A percentile compares a stretch with the other conserved stretches of the same genome.
These are phyloP conservation scores for Zapus hudsonius DNA, from an alignment of 2,113 vertebrate genomes.

Conservation along the genomic window DNA sequence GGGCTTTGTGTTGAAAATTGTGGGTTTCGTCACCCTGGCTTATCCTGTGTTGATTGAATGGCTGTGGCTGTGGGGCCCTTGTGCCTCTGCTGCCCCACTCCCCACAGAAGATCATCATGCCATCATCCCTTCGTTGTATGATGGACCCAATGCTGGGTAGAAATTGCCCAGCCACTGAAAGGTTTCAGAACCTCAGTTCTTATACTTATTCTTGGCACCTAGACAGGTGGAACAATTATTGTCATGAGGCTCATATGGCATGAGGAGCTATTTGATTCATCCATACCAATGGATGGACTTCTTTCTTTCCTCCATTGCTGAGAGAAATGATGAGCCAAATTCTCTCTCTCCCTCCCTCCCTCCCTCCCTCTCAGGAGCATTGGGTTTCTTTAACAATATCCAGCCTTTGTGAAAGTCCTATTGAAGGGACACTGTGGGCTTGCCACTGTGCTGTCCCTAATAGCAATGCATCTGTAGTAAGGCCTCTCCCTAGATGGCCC, in stretches of 20 bases:
- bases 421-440: not conserved
- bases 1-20: too few species aligned
- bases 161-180: constrained; percentile 18
- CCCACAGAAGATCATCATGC: not conserved
- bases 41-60: too few species aligned
- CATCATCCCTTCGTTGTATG: not conserved
- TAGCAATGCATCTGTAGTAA: not conserved
- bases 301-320: not conserved
- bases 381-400: not conserved
- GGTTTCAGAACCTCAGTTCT: not conserved
- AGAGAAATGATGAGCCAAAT: not conserved
- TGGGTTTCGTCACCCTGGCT: too few species aligned
- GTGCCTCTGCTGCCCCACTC: too few species aligned
- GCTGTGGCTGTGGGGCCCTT: too few species aligned
- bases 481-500: not conserved
- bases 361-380: not conserved
- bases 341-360: not conserved
- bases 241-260: not conserved
- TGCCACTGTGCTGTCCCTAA: not conserved
- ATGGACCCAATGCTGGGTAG: not conserved
- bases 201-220: not conserved
- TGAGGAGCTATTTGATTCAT: constrained; percentile 16
- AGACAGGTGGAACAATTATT: not conserved
- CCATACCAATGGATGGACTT: not conserved
- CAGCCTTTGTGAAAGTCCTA: not conserved